phyloP scores from a whole-genome alignment of 2,888 invertebrate species.

The Altica lythri region DNA sequence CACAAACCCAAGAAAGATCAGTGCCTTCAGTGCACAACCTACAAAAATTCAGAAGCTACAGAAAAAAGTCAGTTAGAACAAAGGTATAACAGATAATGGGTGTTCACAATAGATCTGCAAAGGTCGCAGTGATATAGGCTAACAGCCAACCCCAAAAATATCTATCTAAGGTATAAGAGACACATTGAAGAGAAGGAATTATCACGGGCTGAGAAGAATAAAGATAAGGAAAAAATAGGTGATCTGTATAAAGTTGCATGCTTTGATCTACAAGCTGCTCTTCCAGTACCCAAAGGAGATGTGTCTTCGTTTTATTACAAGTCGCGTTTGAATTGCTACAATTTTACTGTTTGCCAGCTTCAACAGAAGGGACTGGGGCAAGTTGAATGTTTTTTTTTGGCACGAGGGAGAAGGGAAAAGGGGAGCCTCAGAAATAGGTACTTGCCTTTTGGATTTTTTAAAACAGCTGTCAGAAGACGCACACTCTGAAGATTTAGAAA shows the following conservation, averaged over 20 bases:
- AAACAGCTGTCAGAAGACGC: constrained; percentile 12
- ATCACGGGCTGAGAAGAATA: constrained; percentile 22
- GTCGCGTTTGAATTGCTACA: constrained; percentile 40
- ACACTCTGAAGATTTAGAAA: constrained; percentile 21
- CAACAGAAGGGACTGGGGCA: constrained; percentile 33
- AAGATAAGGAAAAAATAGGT: constrained; percentile 18
- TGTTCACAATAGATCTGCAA: too few species aligned
- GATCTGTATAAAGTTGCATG: constrained; percentile 18
- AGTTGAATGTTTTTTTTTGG: constrained; percentile 37
- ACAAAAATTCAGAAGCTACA: constrained; percentile 21
- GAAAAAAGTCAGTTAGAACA: constrained; percentile 7
- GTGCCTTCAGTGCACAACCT: constrained; percentile 21
- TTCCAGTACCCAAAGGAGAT: constrained; percentile 34
- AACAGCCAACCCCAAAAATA: too few species aligned
- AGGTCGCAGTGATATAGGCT: too few species aligned
- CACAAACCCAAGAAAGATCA: constrained; percentile 28
- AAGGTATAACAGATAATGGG: constrained; percentile 18
- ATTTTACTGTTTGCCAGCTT: constrained; percentile 43
- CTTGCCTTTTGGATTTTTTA: constrained; percentile 19
- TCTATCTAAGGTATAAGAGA: constrained; percentile 7
- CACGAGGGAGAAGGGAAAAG: constrained; percentile 43
- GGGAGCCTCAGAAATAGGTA: constrained; percentile 39
- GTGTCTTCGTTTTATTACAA: constrained; percentile 39
- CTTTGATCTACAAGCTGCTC: constrained; percentile 39
- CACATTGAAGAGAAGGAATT: constrained; percentile 21